These are phyloP conservation scores for Cerastoderma edule DNA, from an alignment of 2,888 invertebrate genomes.

Conservation along the genomic window DNA sequence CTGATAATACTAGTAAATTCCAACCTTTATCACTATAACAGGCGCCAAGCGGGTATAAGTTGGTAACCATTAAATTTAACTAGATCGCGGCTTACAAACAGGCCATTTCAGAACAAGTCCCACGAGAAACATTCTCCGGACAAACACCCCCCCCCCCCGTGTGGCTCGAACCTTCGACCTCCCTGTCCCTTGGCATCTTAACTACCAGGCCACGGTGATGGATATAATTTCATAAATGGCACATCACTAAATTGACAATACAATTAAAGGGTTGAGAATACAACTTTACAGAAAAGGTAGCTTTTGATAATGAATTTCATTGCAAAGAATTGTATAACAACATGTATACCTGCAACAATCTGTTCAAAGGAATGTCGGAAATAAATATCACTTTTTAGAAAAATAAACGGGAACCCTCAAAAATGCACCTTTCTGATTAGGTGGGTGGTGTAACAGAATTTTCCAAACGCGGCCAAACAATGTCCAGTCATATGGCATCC, in stretches of 20 bases:
- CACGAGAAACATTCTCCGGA: too few species aligned
- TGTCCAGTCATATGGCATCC: neutral
- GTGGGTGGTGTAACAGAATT: neutral
- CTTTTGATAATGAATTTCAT: neutral
- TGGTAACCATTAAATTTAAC: too few species aligned
- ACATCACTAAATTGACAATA: neutral
- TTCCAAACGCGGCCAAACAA: neutral
- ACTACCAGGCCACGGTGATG: too few species aligned
- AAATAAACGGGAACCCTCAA: neutral
- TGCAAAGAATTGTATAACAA: neutral
- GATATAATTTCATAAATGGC: too few species aligned
- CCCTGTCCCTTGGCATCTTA: too few species aligned
- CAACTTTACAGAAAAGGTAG: constrained; percentile 2
- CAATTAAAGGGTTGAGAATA: neutral
- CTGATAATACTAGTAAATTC: too few species aligned
- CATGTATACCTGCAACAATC: neutral
- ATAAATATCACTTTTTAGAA: neutral
- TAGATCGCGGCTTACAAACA: too few species aligned
- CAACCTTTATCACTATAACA: too few species aligned
- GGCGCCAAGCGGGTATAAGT: too few species aligned
- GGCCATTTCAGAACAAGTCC: too few species aligned
- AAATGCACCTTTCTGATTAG: neutral
- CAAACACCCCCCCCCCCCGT: too few species aligned
- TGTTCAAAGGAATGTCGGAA: neutral
- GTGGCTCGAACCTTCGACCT: too few species aligned